phyloP scores from a whole-genome alignment of 2,888 invertebrate species.

The Apotomis betuletana region DNA sequence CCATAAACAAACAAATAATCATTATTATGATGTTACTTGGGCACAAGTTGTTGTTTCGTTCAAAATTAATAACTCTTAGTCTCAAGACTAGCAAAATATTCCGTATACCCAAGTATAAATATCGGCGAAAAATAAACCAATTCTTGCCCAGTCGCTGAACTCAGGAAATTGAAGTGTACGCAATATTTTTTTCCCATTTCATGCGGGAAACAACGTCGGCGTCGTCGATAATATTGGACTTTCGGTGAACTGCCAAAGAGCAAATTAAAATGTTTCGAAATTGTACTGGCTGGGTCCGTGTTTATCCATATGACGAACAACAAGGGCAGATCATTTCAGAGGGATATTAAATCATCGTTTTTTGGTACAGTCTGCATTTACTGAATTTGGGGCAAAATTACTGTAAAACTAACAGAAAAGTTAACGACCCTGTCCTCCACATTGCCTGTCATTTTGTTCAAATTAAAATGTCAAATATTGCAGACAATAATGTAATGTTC shows the following conservation, averaged over 20 bases:
- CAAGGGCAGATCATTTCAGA: not conserved
- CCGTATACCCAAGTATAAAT: not conserved
- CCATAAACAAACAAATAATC: too few relatives aligned
- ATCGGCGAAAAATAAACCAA: constrained; percentile 17
- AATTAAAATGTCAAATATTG: too few relatives aligned
- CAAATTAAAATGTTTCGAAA: constrained; percentile 34
- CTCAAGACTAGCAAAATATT: not conserved
- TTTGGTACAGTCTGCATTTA: too few relatives aligned
- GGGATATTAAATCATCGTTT: too few relatives aligned
- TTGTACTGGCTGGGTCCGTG: not conserved
- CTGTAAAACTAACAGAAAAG: too few relatives aligned
- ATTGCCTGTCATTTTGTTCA: too few relatives aligned
- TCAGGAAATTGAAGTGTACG: constrained; percentile 34
- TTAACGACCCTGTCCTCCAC: too few relatives aligned
- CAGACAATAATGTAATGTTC: too few relatives aligned
- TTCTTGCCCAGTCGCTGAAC: constrained; percentile 24
- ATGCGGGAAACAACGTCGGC: constrained; percentile 36
- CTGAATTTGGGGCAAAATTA: too few relatives aligned
- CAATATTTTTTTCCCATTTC: constrained; percentile 33
- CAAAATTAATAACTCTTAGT: too few relatives aligned
- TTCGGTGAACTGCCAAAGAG: constrained; percentile 34
- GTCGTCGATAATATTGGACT: constrained; percentile 29
- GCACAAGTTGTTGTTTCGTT: too few relatives aligned
- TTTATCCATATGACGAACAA: not conserved
- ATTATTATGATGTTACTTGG: too few relatives aligned